Percentiles rank a stretch among this genome's conserved stretches.
These are phyloP conservation scores for Lepilemur ruficaudatus DNA, from an alignment of 2,797 vertebrate species.

Conservation along the genomic window DNA sequence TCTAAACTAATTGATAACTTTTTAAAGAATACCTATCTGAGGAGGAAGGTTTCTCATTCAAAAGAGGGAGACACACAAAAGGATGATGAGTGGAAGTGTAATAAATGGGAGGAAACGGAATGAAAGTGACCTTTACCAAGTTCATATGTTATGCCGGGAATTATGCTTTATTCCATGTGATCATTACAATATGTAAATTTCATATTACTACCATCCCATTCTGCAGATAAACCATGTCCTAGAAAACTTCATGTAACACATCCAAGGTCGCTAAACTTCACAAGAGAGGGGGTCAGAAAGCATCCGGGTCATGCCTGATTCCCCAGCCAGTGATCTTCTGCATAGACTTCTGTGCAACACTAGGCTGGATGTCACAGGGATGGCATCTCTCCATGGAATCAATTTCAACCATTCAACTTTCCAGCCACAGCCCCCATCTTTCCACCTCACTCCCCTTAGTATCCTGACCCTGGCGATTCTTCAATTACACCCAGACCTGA, in stretches of 20 bases:
- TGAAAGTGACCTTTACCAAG: not conserved
- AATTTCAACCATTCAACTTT: not conserved
- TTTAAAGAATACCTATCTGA: not conserved
- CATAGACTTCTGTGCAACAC: not conserved
- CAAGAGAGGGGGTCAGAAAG: not conserved
- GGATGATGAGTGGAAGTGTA: too few relatives aligned
- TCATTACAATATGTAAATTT: not conserved
- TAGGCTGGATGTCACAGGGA: accelerated
- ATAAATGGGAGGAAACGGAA: not conserved
- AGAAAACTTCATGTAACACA: not conserved
- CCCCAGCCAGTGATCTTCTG: not conserved
- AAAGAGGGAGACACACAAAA: not conserved
- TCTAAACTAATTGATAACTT: not conserved
- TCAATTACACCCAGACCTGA: not conserved
- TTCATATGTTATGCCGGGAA: not conserved
- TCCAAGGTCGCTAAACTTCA: too few relatives aligned
- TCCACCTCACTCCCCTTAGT: too few relatives aligned
- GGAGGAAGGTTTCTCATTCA: not conserved
- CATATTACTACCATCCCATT: not conserved
- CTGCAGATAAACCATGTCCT: not conserved
- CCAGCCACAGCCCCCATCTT: not conserved
- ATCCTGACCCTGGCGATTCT: not conserved
- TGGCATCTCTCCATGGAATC: not conserved
- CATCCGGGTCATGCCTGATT: not conserved
- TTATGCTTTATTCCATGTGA: not conserved